Evolutionary conservation across 2,888 invertebrate genomes (phyloP), one percentile per base, ranked within the genome.

Genomic region (Therioaphis trifolii): DNA sequence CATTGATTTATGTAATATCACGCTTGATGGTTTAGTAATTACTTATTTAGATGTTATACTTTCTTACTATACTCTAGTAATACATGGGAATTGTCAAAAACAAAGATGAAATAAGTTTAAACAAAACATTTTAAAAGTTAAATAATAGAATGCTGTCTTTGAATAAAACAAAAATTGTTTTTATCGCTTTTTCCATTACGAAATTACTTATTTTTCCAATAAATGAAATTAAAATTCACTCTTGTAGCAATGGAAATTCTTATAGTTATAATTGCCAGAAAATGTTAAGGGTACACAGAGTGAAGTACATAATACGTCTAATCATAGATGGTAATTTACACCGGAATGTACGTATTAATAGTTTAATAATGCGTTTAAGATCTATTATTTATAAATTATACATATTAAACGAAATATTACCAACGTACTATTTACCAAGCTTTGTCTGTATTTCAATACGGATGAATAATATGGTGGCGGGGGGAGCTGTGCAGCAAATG

Each of bases 221-320:
- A 55, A 55, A 55, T 7, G 55, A 55, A 55, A 55, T 55, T 55
- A 55, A 55, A 55, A 55, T 55, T 55, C 55, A 55, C 55, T 55
- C 55, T 4, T 55, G 55, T 55, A 4, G 12, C 55, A 55, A 55
- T 55, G 4, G 11, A 15, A 55, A 18, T 55, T 55, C 55, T 15
- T 5, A 11, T 55, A 5, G 55, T n/a, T 11, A 15, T n/a, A 55
- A 55, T n/a, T 55, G 55, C n/a, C 55, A 18, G 55, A 55, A 55
- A 15, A 55, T 55, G 4, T 55, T 55, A 55, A 55, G 3, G 55
- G n/a, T 55, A 55, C 3, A 55, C 55, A 55, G 55, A 55, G 55
- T 55, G n/a, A 55, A 55, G n/a, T 55, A 55, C 4, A 18, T 55
- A 55, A 11, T 15, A n/a, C n/a, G n/a, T 55, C 12, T 55, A 55